Evolutionary conservation across 2,113 vertebrate species (phyloP).

Genomic region (Antechinus flavipes): DNA sequence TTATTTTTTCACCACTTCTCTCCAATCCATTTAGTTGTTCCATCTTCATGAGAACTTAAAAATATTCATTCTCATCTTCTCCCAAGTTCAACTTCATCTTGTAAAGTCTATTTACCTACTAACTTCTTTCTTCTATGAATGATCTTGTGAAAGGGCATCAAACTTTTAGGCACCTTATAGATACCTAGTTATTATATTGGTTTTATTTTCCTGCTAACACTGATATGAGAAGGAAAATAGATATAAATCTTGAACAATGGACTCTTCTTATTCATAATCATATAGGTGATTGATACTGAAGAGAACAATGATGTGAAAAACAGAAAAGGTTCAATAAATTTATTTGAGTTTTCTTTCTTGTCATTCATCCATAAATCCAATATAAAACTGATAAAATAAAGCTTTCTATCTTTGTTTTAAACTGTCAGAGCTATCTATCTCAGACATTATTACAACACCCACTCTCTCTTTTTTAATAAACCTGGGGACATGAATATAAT

Average conservation of each 20-base stretch:
- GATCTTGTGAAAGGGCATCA: neutral
- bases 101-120: no score
- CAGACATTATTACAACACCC: slow-evolving; percentile 77
- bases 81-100: neutral
- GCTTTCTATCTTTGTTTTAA: slow-evolving; percentile 77
- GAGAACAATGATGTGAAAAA: slow-evolving; percentile 23
- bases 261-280: neutral
- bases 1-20: slow-evolving; percentile 4
- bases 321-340: slow-evolving; percentile 51
- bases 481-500: slow-evolving; percentile 32
- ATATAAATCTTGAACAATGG: neutral
- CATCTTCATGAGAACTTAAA: neutral
- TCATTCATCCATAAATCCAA: slow-evolving; percentile 53
- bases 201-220: slow-evolving; percentile 10
- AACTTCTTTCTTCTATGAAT: neutral
- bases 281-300: slow-evolving; percentile 29
- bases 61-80: neutral
- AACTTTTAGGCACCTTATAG: neutral
- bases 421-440: slow-evolving; percentile 76
- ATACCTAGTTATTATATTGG: neutral
- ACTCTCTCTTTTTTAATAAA: slow-evolving; percentile 69
- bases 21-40: neutral
- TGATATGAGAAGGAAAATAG: slow-evolving; percentile 37
- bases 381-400: slow-evolving; percentile 69
- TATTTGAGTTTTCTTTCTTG: slow-evolving; percentile 44